phyloP scores from a whole-genome alignment of 2,797 vertebrate species.

The Sarcoramphus papa region DNA sequence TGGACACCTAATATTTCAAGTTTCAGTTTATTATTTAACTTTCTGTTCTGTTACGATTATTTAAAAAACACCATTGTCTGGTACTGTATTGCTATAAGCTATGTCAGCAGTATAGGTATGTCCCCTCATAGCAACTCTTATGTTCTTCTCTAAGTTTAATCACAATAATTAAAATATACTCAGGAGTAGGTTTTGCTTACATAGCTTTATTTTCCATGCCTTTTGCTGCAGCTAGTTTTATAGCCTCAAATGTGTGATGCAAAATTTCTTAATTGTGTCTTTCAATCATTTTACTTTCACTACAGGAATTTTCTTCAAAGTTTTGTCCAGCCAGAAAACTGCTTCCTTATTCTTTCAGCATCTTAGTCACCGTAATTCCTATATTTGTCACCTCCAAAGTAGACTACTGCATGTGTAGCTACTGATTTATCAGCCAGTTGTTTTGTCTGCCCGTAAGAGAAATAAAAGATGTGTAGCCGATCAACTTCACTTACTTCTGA shows the following conservation, averaged over 20 bases:
- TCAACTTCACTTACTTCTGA: not conserved
- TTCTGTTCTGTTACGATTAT: not conserved
- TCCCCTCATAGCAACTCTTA: not conserved
- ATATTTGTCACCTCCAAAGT: not conserved
- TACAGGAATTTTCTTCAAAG: not conserved
- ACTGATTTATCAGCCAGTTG: not conserved
- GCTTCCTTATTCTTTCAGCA: not conserved
- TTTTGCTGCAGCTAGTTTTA: not conserved
- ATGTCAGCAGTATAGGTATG: not conserved
- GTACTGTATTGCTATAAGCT: not conserved
- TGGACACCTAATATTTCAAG: not conserved
- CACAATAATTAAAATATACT: not conserved
- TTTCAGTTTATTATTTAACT: not conserved
- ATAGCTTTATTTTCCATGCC: not conserved
- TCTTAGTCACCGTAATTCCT: not conserved
- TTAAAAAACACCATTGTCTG: not conserved
- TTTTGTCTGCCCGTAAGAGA: not conserved
- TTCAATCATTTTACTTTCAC: not conserved
- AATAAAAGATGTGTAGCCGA: not conserved
- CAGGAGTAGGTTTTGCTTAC: not conserved
- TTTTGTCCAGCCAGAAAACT: not conserved
- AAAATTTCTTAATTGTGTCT: not conserved
- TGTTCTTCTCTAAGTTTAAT: not conserved
- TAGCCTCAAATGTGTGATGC: not conserved
- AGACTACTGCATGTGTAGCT: not conserved